A percentile compares a stretch with the other conserved stretches of the same genome.
Evolutionary conservation across 2,113 vertebrate genomes (phyloP).

Genomic region (Anarhynchus alexandrinus): DNA sequence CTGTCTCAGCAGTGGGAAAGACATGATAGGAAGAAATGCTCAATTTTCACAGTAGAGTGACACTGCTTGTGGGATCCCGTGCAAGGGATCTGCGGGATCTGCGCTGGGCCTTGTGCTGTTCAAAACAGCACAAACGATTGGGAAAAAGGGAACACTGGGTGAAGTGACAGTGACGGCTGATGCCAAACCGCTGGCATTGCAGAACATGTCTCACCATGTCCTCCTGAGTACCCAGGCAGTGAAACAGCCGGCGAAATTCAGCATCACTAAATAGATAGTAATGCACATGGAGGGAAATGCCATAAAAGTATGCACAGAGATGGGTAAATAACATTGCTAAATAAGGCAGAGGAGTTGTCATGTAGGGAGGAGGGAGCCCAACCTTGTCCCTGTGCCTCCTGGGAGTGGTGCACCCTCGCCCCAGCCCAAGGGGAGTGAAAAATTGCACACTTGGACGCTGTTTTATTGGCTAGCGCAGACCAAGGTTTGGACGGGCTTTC

Average conservation of each 20-base stretch:
- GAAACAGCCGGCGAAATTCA: background rate
- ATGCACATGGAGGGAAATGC: background rate
- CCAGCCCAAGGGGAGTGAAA: rapidly evolving
- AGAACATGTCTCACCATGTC: background rate
- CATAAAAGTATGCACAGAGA: background rate
- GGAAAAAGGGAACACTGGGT: background rate
- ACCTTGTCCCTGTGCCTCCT: rapidly evolving
- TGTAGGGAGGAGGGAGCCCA: background rate
- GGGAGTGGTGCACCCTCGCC: too few species aligned
- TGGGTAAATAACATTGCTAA: background rate
- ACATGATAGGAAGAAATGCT: background rate
- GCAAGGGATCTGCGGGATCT: background rate
- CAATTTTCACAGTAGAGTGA: background rate
- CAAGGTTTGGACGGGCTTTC: background rate
- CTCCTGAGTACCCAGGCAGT: too few species aligned
- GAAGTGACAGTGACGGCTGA: background rate
- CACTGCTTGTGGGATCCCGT: background rate
- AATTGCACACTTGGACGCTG: background rate
- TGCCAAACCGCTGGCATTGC: background rate
- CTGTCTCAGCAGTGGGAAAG: background rate
- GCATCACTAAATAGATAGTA: background rate
- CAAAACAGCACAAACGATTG: background rate
- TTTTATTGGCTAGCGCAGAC: background rate
- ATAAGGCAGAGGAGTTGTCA: background rate
- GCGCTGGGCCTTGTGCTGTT: background rate